Evolutionary conservation across 2,888 invertebrate genomes (phyloP).

Genomic region (Drosophila mimica): DNA sequence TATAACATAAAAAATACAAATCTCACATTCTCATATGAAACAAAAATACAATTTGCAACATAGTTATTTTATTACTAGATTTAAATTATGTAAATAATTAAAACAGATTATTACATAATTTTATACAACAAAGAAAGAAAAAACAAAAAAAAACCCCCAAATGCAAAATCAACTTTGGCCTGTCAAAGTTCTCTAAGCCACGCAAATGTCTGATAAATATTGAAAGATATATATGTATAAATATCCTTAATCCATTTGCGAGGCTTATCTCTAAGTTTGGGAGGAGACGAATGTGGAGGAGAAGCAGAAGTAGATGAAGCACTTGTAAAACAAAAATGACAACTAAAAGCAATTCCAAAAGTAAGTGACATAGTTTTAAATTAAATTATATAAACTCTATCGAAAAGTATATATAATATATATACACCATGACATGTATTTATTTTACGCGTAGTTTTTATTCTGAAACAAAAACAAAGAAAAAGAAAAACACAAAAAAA

Average conservation of each 20-base stretch:
- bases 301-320: slow-evolving; percentile 58
- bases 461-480: slow-evolving; percentile 54
- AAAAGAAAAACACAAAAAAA: slow-evolving; percentile 15
- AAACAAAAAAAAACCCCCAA: slow-evolving; percentile 51
- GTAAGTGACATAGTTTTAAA: slow-evolving; percentile 78
- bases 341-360: slow-evolving; percentile 82
- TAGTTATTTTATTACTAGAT: slow-evolving; percentile 76
- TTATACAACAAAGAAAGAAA: slow-evolving; percentile 56
- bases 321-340: slow-evolving; percentile 77
- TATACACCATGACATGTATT: slow-evolving; percentile 69
- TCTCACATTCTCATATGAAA: slow-evolving; percentile 57
- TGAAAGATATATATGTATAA: neutral
- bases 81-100: slow-evolving; percentile 64
- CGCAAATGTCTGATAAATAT: slow-evolving; percentile 36
- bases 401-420: slow-evolving; percentile 58
- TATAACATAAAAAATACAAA: slow-evolving; percentile 27
- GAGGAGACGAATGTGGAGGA: neutral
- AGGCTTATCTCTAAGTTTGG: slow-evolving; percentile 31
- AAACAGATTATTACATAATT: slow-evolving; percentile 63
- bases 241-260: slow-evolving; percentile 23
- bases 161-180: slow-evolving; percentile 51
- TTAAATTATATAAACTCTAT: slow-evolving; percentile 62
- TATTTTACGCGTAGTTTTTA: slow-evolving; percentile 79
- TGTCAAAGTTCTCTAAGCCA: slow-evolving; percentile 47
- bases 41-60: slow-evolving; percentile 64